Base-by-base conservation (phyloP, 1,140 invertebrate genomes). In the Drosophila erecta region DNA sequence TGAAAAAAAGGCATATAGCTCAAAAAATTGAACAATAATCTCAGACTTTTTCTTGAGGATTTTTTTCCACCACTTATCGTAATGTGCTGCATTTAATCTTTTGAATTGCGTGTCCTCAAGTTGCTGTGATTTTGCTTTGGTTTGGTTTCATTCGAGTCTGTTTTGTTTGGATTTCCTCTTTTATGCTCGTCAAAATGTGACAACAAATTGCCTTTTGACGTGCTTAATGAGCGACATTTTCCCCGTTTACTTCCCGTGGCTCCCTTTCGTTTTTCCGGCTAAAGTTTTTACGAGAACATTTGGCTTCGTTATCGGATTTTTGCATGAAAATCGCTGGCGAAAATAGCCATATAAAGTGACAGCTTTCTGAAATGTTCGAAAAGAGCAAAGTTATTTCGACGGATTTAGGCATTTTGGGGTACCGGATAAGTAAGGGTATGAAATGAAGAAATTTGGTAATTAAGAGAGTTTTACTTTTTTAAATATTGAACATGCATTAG, bases 201-300 rank as follows among this genome's bases (percentile, higher is more conserved):
- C 83, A 89, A 87, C 79, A 89, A 86, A 86, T 89, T 86, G 81
- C 74, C 80, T 86, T 86, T 69, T 87, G 78, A 87, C 83, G 78
- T 85, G 83, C 78, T 67, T 85, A 85, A 85, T 87, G 81, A 87
- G 83, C 69, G 44, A 24, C 67, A 70, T 71, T 71, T 71, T 27
- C 65, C 41, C 66, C 17, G 24, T 35, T 55, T 33, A 33, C 66
- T 30, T 38, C 14, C 55, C 72, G 53, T 73, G 61, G 27, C 55
- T 58, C 62, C 33, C 56, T 41, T 41, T 40, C 3, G 15, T 8
- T 61, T 65, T 46, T 37, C 11, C n/a, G 40, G 46, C 15, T 30
- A 54, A 73, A 73, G 56, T 73, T 73, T 72, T 72, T 47, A 49
- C 65, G 56, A 38, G 33, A 72, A 71, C 53, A 38, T 58, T 70